A percentile compares a stretch with the other conserved stretches of the same genome.
phyloP scores from a whole-genome alignment of 2,797 vertebrate species.

The Balearica regulorum region DNA sequence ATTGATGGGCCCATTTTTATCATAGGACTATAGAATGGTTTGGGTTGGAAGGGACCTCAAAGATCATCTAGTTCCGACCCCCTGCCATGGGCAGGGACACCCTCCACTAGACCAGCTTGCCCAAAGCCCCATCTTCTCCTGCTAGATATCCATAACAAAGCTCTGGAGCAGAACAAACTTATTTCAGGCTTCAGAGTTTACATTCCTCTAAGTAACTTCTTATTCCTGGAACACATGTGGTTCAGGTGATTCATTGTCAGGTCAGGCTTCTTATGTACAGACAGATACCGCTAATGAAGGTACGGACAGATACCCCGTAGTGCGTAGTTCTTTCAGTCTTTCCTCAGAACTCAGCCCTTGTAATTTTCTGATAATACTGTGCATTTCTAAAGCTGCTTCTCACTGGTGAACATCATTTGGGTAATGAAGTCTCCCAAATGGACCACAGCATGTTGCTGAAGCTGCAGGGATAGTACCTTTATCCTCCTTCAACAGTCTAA shows the following conservation, averaged over 20 bases:
- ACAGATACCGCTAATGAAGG: accelerated
- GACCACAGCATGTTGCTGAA: not conserved
- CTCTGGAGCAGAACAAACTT: not conserved
- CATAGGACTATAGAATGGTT: no score
- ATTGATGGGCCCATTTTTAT: not conserved
- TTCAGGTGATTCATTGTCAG: not conserved
- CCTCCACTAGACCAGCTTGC: no score
- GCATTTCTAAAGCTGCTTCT: not conserved
- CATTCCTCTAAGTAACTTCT: not conserved
- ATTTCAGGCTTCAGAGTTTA: not conserved
- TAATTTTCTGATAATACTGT: not conserved
- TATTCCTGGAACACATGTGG: not conserved
- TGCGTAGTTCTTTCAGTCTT: not conserved
- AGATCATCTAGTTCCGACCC: no score
- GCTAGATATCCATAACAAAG: not conserved
- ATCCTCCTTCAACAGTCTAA: not conserved
- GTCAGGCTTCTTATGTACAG: not conserved
- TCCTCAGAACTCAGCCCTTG: not conserved
- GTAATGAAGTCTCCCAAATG: not conserved
- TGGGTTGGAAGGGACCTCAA: no score
- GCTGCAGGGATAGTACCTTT: not conserved
- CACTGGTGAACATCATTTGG: not conserved
- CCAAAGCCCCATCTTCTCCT: not conserved
- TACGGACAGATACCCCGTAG: not conserved
- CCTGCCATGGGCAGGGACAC: no score